Base-by-base conservation (phyloP, 1,140 invertebrate species). In the Agrilus planipennis region DNA sequence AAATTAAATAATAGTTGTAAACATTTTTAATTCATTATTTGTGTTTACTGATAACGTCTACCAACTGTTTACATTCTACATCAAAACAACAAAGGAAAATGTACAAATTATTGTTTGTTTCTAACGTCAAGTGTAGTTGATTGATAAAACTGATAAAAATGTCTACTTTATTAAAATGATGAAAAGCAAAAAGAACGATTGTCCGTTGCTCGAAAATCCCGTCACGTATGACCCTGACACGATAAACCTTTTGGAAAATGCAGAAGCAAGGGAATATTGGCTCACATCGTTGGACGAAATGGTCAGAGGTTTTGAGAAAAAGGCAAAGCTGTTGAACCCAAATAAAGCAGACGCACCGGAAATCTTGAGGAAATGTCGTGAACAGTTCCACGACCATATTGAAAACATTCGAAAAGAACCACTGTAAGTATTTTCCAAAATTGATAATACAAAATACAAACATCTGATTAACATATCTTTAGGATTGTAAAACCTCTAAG, bases 221-320 rank as follows among this genome's bases (percentile, higher is more conserved):
- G 41, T 50, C 6, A 44, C 63, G 53, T 95, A 95, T 64, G 74
- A 77, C 58, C 87, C 90, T 12, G 91, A 96, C 63, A 88, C 86
- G 14, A 79, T 90, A 36, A 87, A 96, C 67, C 70, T 96, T 10
- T 77, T 82, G 32, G 70, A 77, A 53, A 88, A 95, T 66, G 68
- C 71, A 46, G 84, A 87, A 62, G 91, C 90, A 14, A 74, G 89
- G 51, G 75, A 83, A 46, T 96, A 96, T 65, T 97, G 93, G 93
- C 67, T 96, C 31, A 69, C 79, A 37, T 93, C 89, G 59, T 88
- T 96, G 57, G 79, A 89, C 58, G 77, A 87, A 50, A 79, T 86
- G 31, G 72, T 82, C 2, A 73, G 88, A 58, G 79, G 89, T 50
- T 79, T 86, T 31, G 71, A 83, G 9, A 71, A 77, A 38, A 34